Evolutionary conservation across 2,113 vertebrate species (phyloP).

Genomic region (Porphyrio hochstetteri): DNA sequence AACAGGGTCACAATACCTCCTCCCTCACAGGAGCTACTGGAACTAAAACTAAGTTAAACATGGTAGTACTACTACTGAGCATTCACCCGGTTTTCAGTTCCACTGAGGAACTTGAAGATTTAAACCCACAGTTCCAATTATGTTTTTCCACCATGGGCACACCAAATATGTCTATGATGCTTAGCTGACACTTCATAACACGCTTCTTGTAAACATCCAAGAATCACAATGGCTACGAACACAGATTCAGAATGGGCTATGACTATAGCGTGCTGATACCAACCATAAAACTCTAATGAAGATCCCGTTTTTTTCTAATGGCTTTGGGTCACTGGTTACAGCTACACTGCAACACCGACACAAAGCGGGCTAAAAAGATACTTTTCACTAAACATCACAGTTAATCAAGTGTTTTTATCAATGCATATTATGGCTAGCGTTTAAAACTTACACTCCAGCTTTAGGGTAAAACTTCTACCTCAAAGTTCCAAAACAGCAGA

Average conservation of each 20-base stretch:
- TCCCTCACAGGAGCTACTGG: not conserved
- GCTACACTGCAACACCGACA: accelerated
- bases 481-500: not conserved
- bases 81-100: not conserved
- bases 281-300: not conserved
- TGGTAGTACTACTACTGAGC: not conserved
- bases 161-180: not conserved
- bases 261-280: accelerated
- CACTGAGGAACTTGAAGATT: not conserved
- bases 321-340: not conserved
- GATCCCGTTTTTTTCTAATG: not conserved
- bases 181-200: not conserved
- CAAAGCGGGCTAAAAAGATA: not conserved
- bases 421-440: accelerated
- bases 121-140: not conserved
- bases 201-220: not conserved
- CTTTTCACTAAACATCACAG: not conserved
- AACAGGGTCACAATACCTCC: not conserved
- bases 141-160: not conserved
- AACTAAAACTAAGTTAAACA: not conserved
- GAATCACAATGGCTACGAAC: not conserved
- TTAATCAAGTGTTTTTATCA: not conserved
- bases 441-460: not conserved
- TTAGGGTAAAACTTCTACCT: not conserved
- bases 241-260: not conserved